These are phyloP conservation scores for Gymnodraco acuticeps DNA, from an alignment of 2,797 vertebrate species.

Conservation along the genomic window DNA sequence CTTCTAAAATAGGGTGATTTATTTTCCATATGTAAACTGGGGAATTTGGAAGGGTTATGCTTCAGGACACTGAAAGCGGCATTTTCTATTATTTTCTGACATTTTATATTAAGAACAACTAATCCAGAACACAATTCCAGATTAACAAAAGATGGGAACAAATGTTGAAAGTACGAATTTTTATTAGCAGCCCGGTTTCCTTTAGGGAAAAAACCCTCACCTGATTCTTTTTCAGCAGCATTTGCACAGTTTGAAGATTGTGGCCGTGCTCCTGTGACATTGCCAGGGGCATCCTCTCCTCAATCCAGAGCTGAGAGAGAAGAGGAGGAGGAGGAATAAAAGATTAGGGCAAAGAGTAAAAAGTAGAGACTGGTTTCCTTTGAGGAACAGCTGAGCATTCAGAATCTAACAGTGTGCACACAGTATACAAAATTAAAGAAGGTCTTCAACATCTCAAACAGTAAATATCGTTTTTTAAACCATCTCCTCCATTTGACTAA, in stretches of 20 bases:
- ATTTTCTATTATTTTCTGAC: background rate
- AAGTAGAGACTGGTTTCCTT: background rate
- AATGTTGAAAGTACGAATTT: background rate
- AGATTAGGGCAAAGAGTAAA: constrained; percentile 14
- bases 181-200: background rate
- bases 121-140: background rate
- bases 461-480: constrained; percentile 35
- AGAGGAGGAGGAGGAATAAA: background rate
- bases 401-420: constrained; percentile 6
- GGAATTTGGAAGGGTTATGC: background rate
- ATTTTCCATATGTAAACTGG: no score
- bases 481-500: constrained; percentile 39
- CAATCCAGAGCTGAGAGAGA: constrained; percentile 91
- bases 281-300: constrained; percentile 92
- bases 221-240: constrained; percentile 95
- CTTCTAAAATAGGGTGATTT: background rate
- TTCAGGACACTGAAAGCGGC: background rate
- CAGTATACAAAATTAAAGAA: constrained; percentile 21
- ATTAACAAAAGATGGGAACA: fast-evolving
- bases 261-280: constrained; percentile 90
- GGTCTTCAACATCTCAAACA: constrained; percentile 30
- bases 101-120: background rate
- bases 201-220: constrained; percentile 68
- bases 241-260: constrained; percentile 92
- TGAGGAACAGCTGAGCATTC: constrained; percentile 7